These are phyloP conservation scores for Drosophila nr. perissopoda DNA, from an alignment of 2,888 invertebrate species.

Conservation along the genomic window DNA sequence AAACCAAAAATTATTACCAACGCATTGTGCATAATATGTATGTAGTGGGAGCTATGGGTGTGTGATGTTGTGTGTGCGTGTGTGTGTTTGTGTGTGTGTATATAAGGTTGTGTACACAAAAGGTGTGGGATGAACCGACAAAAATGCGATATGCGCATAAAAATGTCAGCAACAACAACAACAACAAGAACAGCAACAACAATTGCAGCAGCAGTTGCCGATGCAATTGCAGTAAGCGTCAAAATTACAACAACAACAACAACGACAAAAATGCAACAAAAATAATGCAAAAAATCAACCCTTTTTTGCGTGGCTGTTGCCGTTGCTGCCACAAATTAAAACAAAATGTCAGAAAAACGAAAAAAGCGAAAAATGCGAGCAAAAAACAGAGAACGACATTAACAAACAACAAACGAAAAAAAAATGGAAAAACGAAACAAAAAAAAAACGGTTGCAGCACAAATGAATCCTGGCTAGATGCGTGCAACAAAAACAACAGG, in stretches of 20 bases:
- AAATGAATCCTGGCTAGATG: constrained; percentile 75
- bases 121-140: constrained; percentile 78
- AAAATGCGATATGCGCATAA: constrained; percentile 76
- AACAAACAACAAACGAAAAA: constrained; percentile 40
- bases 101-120: constrained; percentile 44
- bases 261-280: constrained; percentile 56
- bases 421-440: constrained; percentile 34
- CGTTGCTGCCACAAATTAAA: constrained; percentile 77
- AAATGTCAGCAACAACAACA: constrained; percentile 58
- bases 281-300: constrained; percentile 73
- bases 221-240: constrained; percentile 70
- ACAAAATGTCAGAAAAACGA: constrained; percentile 78
- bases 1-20: constrained; percentile 49
- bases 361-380: constrained; percentile 58
- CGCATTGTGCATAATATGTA: constrained; percentile 32
- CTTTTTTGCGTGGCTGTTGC: constrained; percentile 56
- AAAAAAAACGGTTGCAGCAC: constrained; percentile 55
- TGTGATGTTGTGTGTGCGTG: constrained; percentile 6
- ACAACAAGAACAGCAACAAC: constrained; percentile 15
- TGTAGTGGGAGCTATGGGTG: background rate
- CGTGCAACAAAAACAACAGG: constrained; percentile 60
- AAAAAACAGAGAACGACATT: constrained; percentile 45
- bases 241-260: constrained; percentile 67
- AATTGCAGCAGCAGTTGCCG: constrained; percentile 49
- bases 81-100: constrained; percentile 20